A percentile compares a stretch with the other conserved stretches of the same genome.
These are phyloP conservation scores for Mythimna loreyi DNA, from an alignment of 2,888 invertebrate genomes.

Conservation along the genomic window DNA sequence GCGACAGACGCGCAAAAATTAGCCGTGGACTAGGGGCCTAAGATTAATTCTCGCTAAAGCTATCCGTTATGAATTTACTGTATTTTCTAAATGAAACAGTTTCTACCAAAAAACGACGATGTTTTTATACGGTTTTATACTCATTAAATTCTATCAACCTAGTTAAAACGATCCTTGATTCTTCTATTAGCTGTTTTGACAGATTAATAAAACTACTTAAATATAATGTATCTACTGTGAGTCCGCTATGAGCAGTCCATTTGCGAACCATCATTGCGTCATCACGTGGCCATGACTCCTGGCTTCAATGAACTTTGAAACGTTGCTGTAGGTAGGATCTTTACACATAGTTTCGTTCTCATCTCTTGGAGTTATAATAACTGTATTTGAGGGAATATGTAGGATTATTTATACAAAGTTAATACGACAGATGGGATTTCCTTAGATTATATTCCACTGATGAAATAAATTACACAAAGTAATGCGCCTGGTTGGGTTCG, in stretches of 20 bases:
- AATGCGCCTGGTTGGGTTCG: no score
- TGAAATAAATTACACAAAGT: no score
- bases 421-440: no score
- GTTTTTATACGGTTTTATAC: background rate
- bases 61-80: background rate
- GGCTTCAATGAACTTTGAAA: background rate
- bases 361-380: no score
- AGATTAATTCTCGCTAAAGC: background rate
- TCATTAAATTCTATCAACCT: background rate
- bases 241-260: conserved; percentile 14
- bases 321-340: background rate
- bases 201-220: conserved; percentile 1
- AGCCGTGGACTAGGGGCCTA: no score
- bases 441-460: no score
- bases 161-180: background rate
- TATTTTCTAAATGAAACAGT: background rate
- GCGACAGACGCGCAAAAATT: no score
- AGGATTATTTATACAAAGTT: no score
- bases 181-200: background rate
- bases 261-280: conserved; percentile 6
- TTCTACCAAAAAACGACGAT: no score
- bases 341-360: no score
- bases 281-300: background rate
- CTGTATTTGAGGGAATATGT: no score
- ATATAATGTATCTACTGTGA: background rate